Evolutionary conservation across 2,797 vertebrate genomes (phyloP).

Genomic region (Bovichtus diacanthus): DNA sequence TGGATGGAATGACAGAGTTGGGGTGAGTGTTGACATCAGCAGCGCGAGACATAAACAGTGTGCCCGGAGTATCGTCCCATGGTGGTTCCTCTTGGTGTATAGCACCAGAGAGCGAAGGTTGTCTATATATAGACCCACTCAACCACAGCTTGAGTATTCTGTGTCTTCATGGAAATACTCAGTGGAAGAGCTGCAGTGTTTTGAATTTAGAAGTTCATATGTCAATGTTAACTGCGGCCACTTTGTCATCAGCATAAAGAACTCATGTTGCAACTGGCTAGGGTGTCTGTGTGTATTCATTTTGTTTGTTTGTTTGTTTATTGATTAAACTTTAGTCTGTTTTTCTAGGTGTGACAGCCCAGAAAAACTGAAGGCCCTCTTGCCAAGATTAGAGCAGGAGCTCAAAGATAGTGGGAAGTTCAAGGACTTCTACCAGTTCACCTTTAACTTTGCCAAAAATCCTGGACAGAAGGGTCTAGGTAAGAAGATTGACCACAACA

Average conservation of each 20-base stretch:
- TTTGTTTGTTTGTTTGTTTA: constrained; percentile 13
- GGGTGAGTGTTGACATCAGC: constrained; percentile 87
- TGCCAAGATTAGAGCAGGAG: constrained; percentile 95
- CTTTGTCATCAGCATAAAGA: constrained; percentile 27
- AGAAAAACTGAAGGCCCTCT: constrained; percentile 93
- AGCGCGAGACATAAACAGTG: constrained; percentile 48
- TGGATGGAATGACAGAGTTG: constrained; percentile 97
- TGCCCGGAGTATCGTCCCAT: constrained; percentile 48
- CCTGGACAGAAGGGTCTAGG: constrained; percentile 97
- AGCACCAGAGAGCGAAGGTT: constrained; percentile 47
- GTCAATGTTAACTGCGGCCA: constrained; percentile 35
- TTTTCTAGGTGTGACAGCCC: constrained; percentile 92
- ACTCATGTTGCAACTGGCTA: constrained; percentile 11
- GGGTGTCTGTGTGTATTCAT: background rate
- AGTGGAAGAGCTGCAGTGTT: constrained; percentile 47
- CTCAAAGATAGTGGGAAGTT: constrained; percentile 94
- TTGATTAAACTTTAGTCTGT: constrained; percentile 19
- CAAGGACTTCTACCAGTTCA: constrained; percentile 99
- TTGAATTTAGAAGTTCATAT: constrained; percentile 45
- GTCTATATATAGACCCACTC: constrained; percentile 73
- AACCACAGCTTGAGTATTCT: constrained; percentile 59
- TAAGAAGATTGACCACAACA: constrained; percentile 73
- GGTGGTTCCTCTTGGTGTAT: constrained; percentile 48
- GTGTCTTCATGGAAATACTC: constrained; percentile 63
- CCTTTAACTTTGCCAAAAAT: constrained; percentile 98